Conservation (phyloP, 1,140 invertebrate species). For the Ostrea edulis region DNA sequence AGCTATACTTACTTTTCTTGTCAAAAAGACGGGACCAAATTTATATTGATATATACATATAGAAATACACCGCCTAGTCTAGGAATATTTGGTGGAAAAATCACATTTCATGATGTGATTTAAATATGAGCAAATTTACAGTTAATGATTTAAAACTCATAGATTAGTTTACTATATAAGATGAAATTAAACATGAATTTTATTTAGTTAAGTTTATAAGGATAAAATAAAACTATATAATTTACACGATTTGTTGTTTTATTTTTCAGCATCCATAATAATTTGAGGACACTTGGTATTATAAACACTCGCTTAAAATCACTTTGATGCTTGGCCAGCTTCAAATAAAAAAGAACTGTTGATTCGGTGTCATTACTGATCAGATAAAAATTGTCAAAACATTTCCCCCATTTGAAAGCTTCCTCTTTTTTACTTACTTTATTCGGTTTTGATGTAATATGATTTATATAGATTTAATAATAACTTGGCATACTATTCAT, state of each 20-base stretch:
- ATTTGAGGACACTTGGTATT: slow-evolving; percentile 5
- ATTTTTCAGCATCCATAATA: slow-evolving; percentile 9
- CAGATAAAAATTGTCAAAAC: neutral
- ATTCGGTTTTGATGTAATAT: neutral
- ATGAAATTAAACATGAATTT: too few relatives aligned
- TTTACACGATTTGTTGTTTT: neutral
- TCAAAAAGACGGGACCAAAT: too few relatives aligned
- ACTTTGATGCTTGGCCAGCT: neutral
- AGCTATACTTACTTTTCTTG: too few relatives aligned
- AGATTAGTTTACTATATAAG: too few relatives aligned
- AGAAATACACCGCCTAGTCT: too few relatives aligned
- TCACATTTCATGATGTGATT: too few relatives aligned
- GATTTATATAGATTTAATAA: neutral
- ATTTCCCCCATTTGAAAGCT: neutral
- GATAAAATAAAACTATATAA: too few relatives aligned
- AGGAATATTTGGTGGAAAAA: too few relatives aligned
- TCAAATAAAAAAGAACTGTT: neutral
- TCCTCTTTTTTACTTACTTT: neutral
- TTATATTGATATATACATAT: too few relatives aligned
- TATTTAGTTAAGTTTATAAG: too few relatives aligned
- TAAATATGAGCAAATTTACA: too few relatives aligned
- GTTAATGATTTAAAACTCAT: too few relatives aligned
- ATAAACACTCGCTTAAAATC: neutral
- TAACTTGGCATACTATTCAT: neutral
- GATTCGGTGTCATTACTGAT: neutral